Percentiles rank a stretch among this genome's conserved stretches.
phyloP scores from a whole-genome alignment of 53 echinoderm and acorn worm genomes.

The Paelopatides confundens region DNA sequence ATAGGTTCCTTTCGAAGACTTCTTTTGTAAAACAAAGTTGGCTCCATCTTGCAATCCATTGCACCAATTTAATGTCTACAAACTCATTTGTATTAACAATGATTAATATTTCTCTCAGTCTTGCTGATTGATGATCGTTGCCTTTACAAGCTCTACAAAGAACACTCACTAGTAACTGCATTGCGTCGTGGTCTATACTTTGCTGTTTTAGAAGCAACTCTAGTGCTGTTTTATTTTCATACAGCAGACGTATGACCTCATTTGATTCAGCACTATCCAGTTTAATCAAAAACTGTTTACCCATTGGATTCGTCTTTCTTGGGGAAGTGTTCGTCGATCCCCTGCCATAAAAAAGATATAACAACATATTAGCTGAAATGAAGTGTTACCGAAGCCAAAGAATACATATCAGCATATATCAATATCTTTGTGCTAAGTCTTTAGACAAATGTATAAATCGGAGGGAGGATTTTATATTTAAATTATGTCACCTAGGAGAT shows the following conservation, averaged over 20 bases:
- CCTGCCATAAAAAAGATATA: neutral
- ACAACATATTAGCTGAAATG: too few relatives aligned
- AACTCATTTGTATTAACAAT: slow-evolving; percentile 12
- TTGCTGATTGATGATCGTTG: slow-evolving; percentile 12
- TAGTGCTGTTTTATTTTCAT: slow-evolving; percentile 22
- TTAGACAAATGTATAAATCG: too few relatives aligned
- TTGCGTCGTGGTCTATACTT: slow-evolving; percentile 42
- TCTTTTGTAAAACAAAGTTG: neutral
- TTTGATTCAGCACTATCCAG: neutral
- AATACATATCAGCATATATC: too few relatives aligned
- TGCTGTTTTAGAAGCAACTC: slow-evolving; percentile 21
- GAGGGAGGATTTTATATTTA: too few relatives aligned
- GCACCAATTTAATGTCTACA: slow-evolving; percentile 5
- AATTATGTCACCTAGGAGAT: too few relatives aligned
- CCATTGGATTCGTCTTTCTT: slow-evolving; percentile 6
- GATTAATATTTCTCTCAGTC: neutral
- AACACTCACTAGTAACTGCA: slow-evolving; percentile 34
- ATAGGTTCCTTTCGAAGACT: neutral
- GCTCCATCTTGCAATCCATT: slow-evolving; percentile 25
- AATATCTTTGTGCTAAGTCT: too few relatives aligned
- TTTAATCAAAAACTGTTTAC: neutral
- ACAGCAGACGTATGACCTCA: neutral
- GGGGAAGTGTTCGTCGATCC: neutral
- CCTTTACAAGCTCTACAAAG: slow-evolving; percentile 42
- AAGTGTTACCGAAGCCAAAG: too few relatives aligned